Evolutionary conservation across 1,140 invertebrate species (phyloP).

Genomic region (Musca vetustissima): DNA sequence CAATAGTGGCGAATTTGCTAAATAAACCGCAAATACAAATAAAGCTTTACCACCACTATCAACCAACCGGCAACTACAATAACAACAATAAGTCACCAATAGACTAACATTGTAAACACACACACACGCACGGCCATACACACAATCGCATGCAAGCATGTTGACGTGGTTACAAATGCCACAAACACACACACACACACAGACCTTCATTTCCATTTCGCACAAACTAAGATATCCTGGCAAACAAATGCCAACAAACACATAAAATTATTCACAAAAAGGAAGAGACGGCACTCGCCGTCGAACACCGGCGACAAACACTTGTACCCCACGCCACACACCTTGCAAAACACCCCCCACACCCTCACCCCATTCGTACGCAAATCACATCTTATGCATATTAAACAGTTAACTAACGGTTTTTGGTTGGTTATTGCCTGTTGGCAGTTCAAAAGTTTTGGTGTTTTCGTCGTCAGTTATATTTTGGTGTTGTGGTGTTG

Average conservation of each 20-base stretch:
- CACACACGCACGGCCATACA: background rate
- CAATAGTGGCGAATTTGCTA: constrained; percentile 16
- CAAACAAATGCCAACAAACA: constrained; percentile 10
- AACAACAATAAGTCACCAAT: constrained; percentile 18
- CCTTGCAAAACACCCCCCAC: background rate
- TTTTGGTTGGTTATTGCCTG: too few species aligned
- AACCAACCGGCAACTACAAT: background rate
- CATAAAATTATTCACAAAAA: too few species aligned
- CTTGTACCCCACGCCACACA: background rate
- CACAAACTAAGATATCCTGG: background rate
- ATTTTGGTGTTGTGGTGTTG: too few species aligned
- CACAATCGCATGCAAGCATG: background rate
- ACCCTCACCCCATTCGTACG: background rate
- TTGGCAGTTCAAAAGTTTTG: too few species aligned
- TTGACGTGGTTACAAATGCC: background rate
- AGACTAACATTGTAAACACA: constrained; percentile 10
- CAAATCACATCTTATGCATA: constrained; percentile 22
- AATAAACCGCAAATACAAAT: constrained; percentile 21
- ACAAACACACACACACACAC: background rate
- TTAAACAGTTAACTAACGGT: constrained; percentile 10
- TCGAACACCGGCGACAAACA: too few species aligned
- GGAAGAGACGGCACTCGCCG: too few species aligned
- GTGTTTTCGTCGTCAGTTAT: too few species aligned
- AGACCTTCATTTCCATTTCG: background rate
- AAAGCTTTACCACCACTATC: constrained; percentile 17